phyloP scores from a whole-genome alignment of 2,888 invertebrate species.

The Ditula angustiorana region DNA sequence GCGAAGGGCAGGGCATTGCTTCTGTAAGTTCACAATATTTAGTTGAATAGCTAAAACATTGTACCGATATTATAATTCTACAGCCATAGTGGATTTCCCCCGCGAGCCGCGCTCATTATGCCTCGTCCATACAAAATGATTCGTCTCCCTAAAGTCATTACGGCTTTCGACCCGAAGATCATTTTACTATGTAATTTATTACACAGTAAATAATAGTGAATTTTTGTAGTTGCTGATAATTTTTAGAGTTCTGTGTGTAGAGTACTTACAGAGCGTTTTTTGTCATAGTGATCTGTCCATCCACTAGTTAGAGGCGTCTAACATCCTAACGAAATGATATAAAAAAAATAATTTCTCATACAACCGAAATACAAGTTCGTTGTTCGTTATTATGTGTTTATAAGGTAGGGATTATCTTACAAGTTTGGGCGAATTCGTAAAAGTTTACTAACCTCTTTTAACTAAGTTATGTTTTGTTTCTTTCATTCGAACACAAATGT shows the following conservation, averaged over 20 bases:
- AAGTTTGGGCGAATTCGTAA: too few relatives aligned
- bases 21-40: conserved; percentile 9
- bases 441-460: too few relatives aligned
- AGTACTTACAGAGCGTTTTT: not conserved
- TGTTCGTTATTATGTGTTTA: too few relatives aligned
- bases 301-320: not conserved
- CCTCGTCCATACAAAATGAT: conserved; percentile 43
- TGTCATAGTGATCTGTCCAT: not conserved
- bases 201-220: not conserved
- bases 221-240: not conserved
- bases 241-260: not conserved
- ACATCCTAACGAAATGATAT: too few relatives aligned
- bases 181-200: conserved; percentile 16
- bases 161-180: conserved; percentile 24
- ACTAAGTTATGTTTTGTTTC: too few relatives aligned
- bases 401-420: too few relatives aligned
- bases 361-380: too few relatives aligned
- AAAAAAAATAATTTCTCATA: too few relatives aligned
- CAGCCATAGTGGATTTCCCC: conserved; percentile 48
- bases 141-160: conserved; percentile 39
- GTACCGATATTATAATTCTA: conserved; percentile 30
- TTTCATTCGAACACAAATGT: too few relatives aligned
- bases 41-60: conserved; percentile 18
- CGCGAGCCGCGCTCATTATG: conserved; percentile 45
- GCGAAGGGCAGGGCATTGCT: not conserved